Percentiles rank a stretch among this genome's conserved stretches.
Conservation (phyloP, 2,797 vertebrate species). For the Tangara arthus region DNA sequence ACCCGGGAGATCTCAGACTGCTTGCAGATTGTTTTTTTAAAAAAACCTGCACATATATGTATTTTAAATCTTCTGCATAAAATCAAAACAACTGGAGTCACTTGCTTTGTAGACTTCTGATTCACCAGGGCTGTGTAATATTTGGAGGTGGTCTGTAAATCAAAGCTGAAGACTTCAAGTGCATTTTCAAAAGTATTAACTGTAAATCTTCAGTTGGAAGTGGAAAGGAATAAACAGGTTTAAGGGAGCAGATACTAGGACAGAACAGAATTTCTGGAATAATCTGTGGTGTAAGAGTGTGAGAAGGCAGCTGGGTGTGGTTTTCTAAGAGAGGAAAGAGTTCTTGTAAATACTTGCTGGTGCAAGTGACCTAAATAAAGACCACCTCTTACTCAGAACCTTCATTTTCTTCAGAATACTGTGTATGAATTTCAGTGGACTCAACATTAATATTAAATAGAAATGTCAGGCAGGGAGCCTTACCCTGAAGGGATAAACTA, state of each 20-base stretch:
- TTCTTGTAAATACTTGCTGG: not conserved
- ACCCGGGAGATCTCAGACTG: not conserved
- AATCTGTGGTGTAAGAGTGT: not conserved
- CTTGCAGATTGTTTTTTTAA: not conserved
- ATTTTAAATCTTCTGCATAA: not conserved
- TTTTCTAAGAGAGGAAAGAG: not conserved
- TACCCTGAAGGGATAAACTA: not conserved
- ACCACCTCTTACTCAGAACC: not conserved
- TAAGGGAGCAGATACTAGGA: not conserved
- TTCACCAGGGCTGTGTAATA: not conserved
- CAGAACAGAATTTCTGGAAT: not conserved
- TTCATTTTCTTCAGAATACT: not conserved
- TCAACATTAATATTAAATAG: not conserved
- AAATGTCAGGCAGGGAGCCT: not conserved
- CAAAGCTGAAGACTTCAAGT: not conserved
- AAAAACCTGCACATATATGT: not conserved
- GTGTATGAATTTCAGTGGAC: not conserved
- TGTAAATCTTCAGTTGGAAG: not conserved
- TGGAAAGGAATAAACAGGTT: not conserved
- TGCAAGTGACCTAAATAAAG: not conserved
- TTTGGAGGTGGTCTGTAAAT: not conserved
- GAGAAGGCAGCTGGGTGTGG: not conserved
- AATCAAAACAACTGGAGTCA: not conserved
- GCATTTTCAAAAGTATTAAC: not conserved
- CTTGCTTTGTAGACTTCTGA: not conserved